phyloP scores from a whole-genome alignment of 2,797 vertebrate species.

The Tenualosa thibaudeaui region DNA sequence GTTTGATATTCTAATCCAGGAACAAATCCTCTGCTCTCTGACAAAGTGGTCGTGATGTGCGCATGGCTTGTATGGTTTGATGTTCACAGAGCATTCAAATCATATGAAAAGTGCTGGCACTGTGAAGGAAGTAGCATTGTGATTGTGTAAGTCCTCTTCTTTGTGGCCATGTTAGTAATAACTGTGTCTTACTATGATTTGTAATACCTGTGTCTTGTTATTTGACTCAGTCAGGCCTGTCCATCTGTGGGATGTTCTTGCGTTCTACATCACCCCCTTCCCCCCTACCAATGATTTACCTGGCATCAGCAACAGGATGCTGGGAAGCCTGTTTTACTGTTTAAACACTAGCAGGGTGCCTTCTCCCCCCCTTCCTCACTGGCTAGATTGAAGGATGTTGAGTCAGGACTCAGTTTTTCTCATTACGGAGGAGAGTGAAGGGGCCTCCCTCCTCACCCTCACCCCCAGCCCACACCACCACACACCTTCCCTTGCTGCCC shows the following conservation, averaged over 20 bases:
- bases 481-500: no score
- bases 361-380: neutral
- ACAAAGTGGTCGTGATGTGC: neutral
- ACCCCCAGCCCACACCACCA: no score
- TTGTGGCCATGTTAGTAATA: neutral
- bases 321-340: constrained; percentile 33
- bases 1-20: neutral
- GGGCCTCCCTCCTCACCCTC: no score
- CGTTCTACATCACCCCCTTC: no score
- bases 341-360: constrained; percentile 17
- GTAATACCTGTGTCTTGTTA: neutral
- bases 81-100: neutral
- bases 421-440: no score
- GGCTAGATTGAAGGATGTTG: no score
- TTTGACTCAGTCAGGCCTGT: no score
- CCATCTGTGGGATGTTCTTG: no score
- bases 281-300: constrained; percentile 37
- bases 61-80: neutral
- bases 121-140: neutral
- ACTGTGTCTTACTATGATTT: neutral
- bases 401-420: no score
- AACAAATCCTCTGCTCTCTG: neutral
- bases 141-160: neutral
- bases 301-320: constrained; percentile 23
- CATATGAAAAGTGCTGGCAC: neutral